Evolutionary conservation across 1,140 invertebrate genomes (phyloP).

Genomic region (Brachionus rubens): DNA sequence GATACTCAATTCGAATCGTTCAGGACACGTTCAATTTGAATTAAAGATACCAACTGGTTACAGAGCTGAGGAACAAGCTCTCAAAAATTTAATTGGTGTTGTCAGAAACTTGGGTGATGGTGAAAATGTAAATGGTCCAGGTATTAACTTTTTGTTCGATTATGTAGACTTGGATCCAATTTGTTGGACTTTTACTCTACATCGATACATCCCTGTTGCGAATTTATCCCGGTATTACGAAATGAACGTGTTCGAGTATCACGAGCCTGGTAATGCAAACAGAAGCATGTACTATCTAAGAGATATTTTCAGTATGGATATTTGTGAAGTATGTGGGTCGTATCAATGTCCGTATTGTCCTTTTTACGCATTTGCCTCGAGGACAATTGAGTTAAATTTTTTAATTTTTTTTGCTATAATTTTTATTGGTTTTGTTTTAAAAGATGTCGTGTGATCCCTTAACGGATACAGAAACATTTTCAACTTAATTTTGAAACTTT

Average conservation of each 20-base stretch:
- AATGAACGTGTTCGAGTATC: conserved; percentile 88
- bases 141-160: conserved; percentile 14
- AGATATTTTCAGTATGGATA: conserved; percentile 83
- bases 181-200: conserved; percentile 85
- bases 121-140: not conserved
- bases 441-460: too few species aligned
- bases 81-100: conserved; percentile 1
- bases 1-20: conserved; percentile 77
- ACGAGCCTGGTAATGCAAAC: conserved; percentile 88
- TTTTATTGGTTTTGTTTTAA: too few species aligned
- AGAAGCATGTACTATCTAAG: conserved; percentile 86
- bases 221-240: conserved; percentile 89
- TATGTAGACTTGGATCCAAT: conserved; percentile 66
- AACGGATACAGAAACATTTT: too few species aligned
- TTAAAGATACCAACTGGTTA: conserved; percentile 88
- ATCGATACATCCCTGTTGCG: conserved; percentile 90
- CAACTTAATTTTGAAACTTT: too few species aligned
- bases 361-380: conserved; percentile 50
- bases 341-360: conserved; percentile 95
- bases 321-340: conserved; percentile 95
- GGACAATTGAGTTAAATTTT: not conserved
- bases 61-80: conserved; percentile 47
- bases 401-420: too few species aligned
- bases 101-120: conserved; percentile 35
- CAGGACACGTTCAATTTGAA: conserved; percentile 87